Base-by-base conservation (phyloP, 1,140 invertebrate species). In the Brachionus paranguensis region DNA sequence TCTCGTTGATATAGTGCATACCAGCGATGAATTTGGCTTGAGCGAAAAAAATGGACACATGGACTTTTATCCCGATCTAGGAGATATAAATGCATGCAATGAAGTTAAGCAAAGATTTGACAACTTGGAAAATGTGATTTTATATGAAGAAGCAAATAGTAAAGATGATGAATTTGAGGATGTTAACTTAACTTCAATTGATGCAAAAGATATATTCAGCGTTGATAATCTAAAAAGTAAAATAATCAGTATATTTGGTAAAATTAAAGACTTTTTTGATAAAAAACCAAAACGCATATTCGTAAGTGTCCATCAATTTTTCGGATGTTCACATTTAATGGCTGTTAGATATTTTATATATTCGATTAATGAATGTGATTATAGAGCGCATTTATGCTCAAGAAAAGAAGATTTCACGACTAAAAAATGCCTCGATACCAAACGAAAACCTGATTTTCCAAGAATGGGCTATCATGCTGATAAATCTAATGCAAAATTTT, bases 31-130 rank as follows among this genome's bases (percentile, higher is more conserved):
- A 0, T 70, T 83, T 53, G 81, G 81, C 29, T 72, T 83, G 29
- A 24, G 24, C 20, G 68, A 68, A 70, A 72, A 68, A 70, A 12
- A 50, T n/a, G 81, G 81, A 20, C 81, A 83, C 27, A 47, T 83
- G 45, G 68, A 83, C 27, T 83, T 83, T 47, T 83, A 68, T 83
- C 81, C 81, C 7, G 81, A 83, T 72, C 29, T 29, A 12, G 81
- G 81, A 17, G 24, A 47, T 8, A 8, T 68, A 50, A 83, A 70
- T 37, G 81, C 60, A 29, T 83, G 81, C 37, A 60, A 70, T 55
- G 43, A 72, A 33, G 17, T 83, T 11, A 83, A 50, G 14, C 20
- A 72, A 33, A 24, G 78, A 64, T 81, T 45, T 43, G 37, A 60
- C 2, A 81, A 81, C 41, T 64, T 64, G 12, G 78, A 81, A 33